These are phyloP conservation scores for Brachionichthys hirsutus DNA, from an alignment of 2,113 vertebrate species.

Conservation along the genomic window DNA sequence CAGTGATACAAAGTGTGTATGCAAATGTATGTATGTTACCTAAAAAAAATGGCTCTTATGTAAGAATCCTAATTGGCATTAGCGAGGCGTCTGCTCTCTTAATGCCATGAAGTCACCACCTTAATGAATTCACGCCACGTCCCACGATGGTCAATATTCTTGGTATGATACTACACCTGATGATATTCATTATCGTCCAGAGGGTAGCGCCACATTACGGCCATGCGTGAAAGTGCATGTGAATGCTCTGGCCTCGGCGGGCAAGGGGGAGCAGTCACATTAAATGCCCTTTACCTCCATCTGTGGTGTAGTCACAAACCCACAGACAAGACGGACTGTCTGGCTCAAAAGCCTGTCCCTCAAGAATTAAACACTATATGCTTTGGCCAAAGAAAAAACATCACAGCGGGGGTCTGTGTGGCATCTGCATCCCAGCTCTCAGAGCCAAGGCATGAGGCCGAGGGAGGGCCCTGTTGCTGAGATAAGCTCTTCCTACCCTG, in stretches of 20 bases:
- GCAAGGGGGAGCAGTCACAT: slow-evolving; percentile 50
- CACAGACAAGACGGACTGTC: slow-evolving; percentile 46
- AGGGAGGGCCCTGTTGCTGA: slow-evolving; percentile 66
- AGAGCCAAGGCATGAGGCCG: slow-evolving; percentile 70
- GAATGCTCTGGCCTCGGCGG: slow-evolving; percentile 59
- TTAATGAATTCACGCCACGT: slow-evolving; percentile 4
- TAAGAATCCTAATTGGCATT: too few species aligned
- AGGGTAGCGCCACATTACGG: slow-evolving; percentile 19
- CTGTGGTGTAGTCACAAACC: slow-evolving; percentile 61
- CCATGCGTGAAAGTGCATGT: neutral
- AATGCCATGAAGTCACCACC: too few species aligned
- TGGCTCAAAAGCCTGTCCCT: slow-evolving; percentile 67
- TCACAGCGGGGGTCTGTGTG: slow-evolving; percentile 68
- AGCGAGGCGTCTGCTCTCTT: neutral
- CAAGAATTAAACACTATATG: slow-evolving; percentile 60
- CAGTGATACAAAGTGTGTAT: too few species aligned
- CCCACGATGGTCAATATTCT: slow-evolving; percentile 9
- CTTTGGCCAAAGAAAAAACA: slow-evolving; percentile 59
- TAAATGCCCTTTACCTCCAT: slow-evolving; percentile 68
- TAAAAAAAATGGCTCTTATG: too few species aligned
- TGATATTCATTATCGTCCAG: slow-evolving; percentile 35
- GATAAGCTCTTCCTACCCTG: slow-evolving; percentile 71
- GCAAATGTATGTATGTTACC: too few species aligned
- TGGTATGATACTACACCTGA: slow-evolving; percentile 25
- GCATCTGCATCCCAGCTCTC: slow-evolving; percentile 77